Base-by-base conservation (phyloP, 2,113 vertebrate species). In the Passer montanus region DNA sequence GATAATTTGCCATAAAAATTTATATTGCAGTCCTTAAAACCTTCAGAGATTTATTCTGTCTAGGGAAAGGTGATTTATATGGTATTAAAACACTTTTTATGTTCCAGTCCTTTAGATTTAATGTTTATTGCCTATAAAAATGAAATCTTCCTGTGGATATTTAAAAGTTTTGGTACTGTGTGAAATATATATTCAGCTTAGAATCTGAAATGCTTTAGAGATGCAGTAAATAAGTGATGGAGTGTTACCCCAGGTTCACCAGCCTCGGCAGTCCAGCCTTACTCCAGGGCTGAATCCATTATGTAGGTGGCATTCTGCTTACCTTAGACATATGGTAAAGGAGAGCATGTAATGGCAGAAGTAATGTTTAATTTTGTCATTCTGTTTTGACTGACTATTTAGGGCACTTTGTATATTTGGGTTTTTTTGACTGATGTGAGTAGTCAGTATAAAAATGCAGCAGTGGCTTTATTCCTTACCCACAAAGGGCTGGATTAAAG, bases 51-150 rank as follows among this genome's bases (percentile, higher is more conserved):
- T 98, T 98, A 98, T 97, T 98, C 98, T 98, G 97, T 98, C 98
- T 98, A 78, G 97, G 97, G 97, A 97, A 98, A 98, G 95, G 97
- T 98, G 98, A 98, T 98, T 98, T 98, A 98, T 98, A 75, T 75
- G 96, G 97, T 97, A 98, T 98, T 98, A 98, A 98, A 98, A 97
- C 96, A 98, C 97, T 98, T 98, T 98, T 98, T 98, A 98, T 98
- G 98, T 98, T 97, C 96, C 96, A 98, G 97, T 98, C 98, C 98
- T 98, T 98, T 98, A 98, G 98, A 98, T 98, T 98, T 98, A 98
- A 98, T 98, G 98, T 98, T 98, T 98, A 98, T 98, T 98, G 98
- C 97, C 98, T 98, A 98, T 98, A 98, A 98, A 98, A 98, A 98
- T 97, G 98, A 98, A 98, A 98, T 98, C 97, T 98, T 98, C 98